These are phyloP conservation scores for Tragelaphus scriptus DNA, from an alignment of 2,113 vertebrate species.

Conservation along the genomic window DNA sequence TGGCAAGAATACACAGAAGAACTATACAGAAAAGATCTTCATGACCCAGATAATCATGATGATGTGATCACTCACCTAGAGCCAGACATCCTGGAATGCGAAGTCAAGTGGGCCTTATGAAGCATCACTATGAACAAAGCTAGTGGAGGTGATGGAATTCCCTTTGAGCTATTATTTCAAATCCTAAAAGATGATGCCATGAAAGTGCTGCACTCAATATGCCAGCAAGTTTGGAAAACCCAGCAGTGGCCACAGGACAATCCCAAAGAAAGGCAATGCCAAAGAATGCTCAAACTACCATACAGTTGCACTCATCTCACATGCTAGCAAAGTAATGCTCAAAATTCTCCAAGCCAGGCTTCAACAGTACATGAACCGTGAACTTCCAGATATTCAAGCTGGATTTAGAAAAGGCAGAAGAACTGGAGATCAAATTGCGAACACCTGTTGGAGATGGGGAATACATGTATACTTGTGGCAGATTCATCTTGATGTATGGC, in stretches of 20 bases:
- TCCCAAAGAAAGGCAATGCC: neutral
- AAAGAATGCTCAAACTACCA: neutral
- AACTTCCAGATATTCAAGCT: neutral
- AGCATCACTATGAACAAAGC: neutral
- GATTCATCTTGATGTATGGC: too few relatives aligned
- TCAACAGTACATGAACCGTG: fast-evolving
- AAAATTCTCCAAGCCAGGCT: neutral
- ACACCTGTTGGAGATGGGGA: neutral
- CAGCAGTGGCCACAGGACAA: neutral
- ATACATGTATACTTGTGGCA: too few relatives aligned
- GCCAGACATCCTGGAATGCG: fast-evolving
- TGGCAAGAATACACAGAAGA: neutral
- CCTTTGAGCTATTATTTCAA: neutral
- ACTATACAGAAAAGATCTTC: neutral
- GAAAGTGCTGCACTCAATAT: neutral
- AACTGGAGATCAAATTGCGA: neutral
- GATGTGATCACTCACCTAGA: neutral
- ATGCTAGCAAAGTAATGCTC: neutral
- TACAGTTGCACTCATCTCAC: neutral
- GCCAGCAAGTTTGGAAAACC: neutral
- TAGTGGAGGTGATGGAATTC: neutral
- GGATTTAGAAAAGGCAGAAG: neutral
- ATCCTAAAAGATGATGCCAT: neutral
- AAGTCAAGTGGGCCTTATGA: neutral
- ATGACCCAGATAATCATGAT: neutral